Evolutionary conservation across 2,888 invertebrate species (phyloP).

Genomic region (Chrysopilus asiliformis): DNA sequence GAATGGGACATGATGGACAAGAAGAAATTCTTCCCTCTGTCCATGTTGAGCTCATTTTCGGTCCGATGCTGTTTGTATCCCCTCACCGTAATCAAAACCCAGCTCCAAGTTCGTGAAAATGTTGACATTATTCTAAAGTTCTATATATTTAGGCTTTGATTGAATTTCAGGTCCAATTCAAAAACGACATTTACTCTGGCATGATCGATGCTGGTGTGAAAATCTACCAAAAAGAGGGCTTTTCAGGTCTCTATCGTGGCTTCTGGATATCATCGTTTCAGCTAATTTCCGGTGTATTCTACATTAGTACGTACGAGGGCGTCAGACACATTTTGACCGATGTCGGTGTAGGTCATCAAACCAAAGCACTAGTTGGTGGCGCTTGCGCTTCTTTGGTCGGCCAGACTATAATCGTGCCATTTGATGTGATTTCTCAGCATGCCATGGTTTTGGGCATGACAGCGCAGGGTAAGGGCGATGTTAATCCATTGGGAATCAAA

Average conservation of each 20-base stretch:
- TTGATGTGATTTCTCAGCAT: slow-evolving; percentile 93
- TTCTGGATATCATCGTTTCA: slow-evolving; percentile 91
- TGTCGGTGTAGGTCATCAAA: slow-evolving; percentile 27
- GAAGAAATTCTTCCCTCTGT: slow-evolving; percentile 81
- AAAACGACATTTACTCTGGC: slow-evolving; percentile 68
- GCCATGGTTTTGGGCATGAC: slow-evolving; percentile 79
- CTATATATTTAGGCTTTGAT: background rate
- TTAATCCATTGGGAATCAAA: slow-evolving; percentile 65
- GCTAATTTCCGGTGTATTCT: slow-evolving; percentile 74
- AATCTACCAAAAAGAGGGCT: slow-evolving; percentile 73
- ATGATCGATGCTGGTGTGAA: slow-evolving; percentile 82
- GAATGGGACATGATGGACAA: slow-evolving; percentile 99
- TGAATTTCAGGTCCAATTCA: slow-evolving; percentile 43
- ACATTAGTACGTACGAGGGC: slow-evolving; percentile 89
- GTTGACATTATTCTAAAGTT: background rate
- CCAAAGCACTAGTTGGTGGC: slow-evolving; percentile 73
- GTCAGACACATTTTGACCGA: slow-evolving; percentile 65
- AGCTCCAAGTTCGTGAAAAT: slow-evolving; percentile 65
- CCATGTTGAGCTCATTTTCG: slow-evolving; percentile 58
- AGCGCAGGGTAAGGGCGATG: slow-evolving; percentile 36
- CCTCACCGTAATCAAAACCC: slow-evolving; percentile 84
- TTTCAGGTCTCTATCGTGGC: slow-evolving; percentile 79
- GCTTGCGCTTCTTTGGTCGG: slow-evolving; percentile 85
- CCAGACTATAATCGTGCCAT: slow-evolving; percentile 91
- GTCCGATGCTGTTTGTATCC: slow-evolving; percentile 72